Percentiles rank a stretch among this genome's conserved stretches.
These are phyloP conservation scores for Plebejus argus DNA, from an alignment of 2,888 invertebrate species.

Conservation along the genomic window DNA sequence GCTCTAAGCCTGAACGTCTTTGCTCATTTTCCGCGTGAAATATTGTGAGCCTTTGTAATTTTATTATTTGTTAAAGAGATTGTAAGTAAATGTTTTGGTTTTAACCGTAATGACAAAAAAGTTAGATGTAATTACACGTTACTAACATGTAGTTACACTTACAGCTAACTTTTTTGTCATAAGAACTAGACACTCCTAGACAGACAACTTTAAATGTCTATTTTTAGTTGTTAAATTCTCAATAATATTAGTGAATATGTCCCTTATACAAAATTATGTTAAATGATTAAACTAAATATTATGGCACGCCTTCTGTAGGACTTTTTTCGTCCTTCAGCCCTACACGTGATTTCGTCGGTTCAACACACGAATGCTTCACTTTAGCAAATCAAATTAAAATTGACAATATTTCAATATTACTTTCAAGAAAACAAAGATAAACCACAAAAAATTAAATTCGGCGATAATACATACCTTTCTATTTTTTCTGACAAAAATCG, in stretches of 20 bases:
- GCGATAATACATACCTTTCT: background rate
- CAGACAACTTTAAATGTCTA: background rate
- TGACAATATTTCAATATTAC: conserved; percentile 32
- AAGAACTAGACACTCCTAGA: background rate
- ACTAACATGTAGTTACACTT: too few relatives aligned
- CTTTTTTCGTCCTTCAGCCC: background rate
- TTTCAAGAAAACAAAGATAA: background rate
- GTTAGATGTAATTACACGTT: too few relatives aligned
- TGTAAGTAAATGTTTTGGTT: background rate
- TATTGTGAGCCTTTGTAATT: background rate
- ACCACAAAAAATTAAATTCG: background rate
- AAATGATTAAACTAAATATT: background rate
- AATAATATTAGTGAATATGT: background rate
- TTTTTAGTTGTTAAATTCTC: background rate
- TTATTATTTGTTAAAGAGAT: background rate
- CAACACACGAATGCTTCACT: background rate
- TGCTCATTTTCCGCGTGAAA: background rate
- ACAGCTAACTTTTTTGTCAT: background rate
- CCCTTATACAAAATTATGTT: background rate
- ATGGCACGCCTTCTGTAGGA: background rate
- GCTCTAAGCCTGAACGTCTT: background rate
- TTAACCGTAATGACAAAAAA: too few relatives aligned
- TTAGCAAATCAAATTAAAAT: conserved; percentile 33
- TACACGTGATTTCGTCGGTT: background rate
- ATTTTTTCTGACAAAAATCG: background rate